Conservation (phyloP, 2,797 vertebrate species). For the Rhinogobio ventralis region DNA sequence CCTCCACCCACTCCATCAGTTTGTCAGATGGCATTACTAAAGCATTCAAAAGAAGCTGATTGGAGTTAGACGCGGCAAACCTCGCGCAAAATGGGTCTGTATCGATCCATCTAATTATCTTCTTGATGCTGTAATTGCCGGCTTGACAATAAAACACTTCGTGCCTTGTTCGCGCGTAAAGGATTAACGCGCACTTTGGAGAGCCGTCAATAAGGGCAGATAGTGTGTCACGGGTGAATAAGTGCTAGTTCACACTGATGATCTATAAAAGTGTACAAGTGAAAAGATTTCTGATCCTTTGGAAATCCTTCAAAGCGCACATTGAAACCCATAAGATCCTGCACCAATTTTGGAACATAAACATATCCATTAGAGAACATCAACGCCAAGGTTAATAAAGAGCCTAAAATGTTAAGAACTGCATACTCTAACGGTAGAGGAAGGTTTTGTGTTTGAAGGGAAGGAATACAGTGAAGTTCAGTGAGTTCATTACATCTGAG, state of each 20-base stretch:
- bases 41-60: slow-evolving; percentile 33
- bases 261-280: neutral
- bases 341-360: neutral
- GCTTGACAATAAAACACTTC: slow-evolving; percentile 20
- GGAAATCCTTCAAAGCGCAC: neutral
- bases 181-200: neutral
- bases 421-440: neutral
- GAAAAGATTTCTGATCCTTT: neutral
- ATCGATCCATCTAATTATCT: slow-evolving; percentile 17
- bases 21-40: slow-evolving; percentile 42
- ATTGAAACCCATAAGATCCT: neutral
- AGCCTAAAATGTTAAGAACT: neutral
- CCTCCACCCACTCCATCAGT: slow-evolving; percentile 32
- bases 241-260: neutral
- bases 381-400: neutral
- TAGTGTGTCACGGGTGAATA: neutral
- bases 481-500: neutral
- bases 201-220: neutral
- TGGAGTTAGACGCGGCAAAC: slow-evolving; percentile 19
- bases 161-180: neutral
- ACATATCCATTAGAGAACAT: neutral
- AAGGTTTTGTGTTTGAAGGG: neutral
- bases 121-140: slow-evolving; percentile 1
- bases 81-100: slow-evolving; percentile 9
- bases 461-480: neutral